Evolutionary conservation across 2,888 invertebrate species (phyloP).

Genomic region (Sesia bembeciformis): DNA sequence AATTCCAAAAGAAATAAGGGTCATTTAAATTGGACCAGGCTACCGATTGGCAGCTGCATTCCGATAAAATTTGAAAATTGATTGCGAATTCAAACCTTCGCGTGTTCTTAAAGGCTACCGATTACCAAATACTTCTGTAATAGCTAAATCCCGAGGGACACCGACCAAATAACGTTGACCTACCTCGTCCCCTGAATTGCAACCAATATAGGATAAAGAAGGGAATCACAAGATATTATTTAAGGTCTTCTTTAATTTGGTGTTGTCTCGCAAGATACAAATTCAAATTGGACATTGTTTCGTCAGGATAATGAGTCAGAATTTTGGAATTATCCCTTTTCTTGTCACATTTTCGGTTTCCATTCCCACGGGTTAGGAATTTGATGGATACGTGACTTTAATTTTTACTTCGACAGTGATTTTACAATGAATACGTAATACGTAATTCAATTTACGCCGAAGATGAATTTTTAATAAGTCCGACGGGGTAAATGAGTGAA

Average conservation of each 20-base stretch:
- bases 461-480: too few species aligned
- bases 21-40: conserved; percentile 9
- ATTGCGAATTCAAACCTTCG: conserved; percentile 24
- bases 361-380: conserved; percentile 33
- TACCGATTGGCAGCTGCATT: conserved; percentile 35
- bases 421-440: too few species aligned
- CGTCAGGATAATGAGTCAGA: background rate
- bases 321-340: background rate
- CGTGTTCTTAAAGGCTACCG: conserved; percentile 38
- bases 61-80: conserved; percentile 30
- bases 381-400: conserved; percentile 5
- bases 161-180: background rate
- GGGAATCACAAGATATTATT: background rate
- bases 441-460: too few species aligned
- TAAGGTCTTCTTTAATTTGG: background rate
- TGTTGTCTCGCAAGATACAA: background rate
- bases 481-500: too few species aligned
- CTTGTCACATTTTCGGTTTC: conserved; percentile 35
- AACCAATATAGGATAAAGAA: background rate
- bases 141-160: conserved; percentile 6
- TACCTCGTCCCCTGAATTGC: background rate
- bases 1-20: too few species aligned
- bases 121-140: conserved; percentile 47
- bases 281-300: background rate
- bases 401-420: background rate